Percentiles rank a stretch among this genome's conserved stretches.
phyloP scores from a whole-genome alignment of 2,797 vertebrate species.

The Orientallactaga sibirica region DNA sequence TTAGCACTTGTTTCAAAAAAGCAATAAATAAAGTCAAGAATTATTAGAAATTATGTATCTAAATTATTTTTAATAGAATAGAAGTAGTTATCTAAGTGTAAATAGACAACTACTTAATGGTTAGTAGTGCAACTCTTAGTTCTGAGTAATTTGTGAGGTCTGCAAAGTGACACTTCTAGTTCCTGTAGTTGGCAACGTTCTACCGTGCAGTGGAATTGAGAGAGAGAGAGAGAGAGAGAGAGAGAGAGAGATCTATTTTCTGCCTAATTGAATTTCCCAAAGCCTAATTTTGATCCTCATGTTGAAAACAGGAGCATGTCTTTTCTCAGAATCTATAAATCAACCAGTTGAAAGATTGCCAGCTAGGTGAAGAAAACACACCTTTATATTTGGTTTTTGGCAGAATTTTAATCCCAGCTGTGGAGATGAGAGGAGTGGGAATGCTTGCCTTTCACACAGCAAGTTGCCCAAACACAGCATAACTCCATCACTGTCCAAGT shows the following conservation, averaged over 20 bases:
- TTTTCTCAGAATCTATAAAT: constrained; percentile 77
- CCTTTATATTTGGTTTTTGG: constrained; percentile 70
- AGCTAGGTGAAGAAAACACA: constrained; percentile 67
- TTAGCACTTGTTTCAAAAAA: no score
- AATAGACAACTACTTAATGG: no score
- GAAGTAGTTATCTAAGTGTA: no score
- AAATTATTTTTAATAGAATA: no score
- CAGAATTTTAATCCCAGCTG: constrained; percentile 78
- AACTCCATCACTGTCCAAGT: constrained; percentile 55
- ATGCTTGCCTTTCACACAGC: constrained; percentile 69
- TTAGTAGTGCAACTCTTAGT: no score
- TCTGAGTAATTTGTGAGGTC: no score
- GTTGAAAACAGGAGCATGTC: constrained; percentile 68
- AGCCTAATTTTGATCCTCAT: constrained; percentile 85
- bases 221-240: no score
- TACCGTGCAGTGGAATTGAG: no score
- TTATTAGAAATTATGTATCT: no score
- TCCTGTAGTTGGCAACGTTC: no score
- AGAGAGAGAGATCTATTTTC: constrained; percentile 86
- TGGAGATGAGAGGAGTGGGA: constrained; percentile 71
- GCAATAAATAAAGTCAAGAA: no score
- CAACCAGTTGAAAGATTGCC: constrained; percentile 77
- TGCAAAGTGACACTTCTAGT: no score
- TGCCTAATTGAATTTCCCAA: constrained; percentile 92
- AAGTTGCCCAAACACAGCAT: constrained; percentile 73